A percentile compares a stretch with the other conserved stretches of the same genome.
Evolutionary conservation across 1,140 invertebrate genomes (phyloP).

Genomic region (Rhopalosiphum maidis): DNA sequence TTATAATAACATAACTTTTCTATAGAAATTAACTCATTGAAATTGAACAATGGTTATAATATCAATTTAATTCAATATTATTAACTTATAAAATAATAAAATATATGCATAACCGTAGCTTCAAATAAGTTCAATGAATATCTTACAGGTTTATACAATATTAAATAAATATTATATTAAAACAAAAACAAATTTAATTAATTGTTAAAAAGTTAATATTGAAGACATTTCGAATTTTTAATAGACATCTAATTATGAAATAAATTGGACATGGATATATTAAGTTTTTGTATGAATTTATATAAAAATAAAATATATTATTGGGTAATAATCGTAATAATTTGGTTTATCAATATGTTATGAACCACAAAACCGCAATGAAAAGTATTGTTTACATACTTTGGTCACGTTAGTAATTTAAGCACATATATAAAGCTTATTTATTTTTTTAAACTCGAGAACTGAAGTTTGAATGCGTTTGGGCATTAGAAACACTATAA

Average conservation of each 20-base stretch:
- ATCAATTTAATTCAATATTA: not conserved
- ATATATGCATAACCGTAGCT: not conserved
- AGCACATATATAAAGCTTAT: not conserved
- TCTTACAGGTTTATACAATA: not conserved
- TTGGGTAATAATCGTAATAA: not conserved
- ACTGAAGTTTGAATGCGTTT: not conserved
- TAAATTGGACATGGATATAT: not conserved
- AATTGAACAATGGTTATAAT: not conserved
- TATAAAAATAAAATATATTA: not conserved
- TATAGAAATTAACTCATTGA: not conserved
- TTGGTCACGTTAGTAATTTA: not conserved
- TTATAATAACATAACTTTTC: not conserved
- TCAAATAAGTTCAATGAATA: not conserved
- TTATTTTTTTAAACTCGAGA: not conserved
- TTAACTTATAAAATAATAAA: not conserved
- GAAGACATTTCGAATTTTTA: not conserved
- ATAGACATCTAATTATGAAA: not conserved
- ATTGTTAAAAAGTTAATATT: not conserved
- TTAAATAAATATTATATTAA: not conserved
- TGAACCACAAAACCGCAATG: not conserved
- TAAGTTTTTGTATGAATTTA: not conserved
- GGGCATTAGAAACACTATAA: not conserved
- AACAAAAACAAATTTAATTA: not conserved
- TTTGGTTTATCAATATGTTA: not conserved
- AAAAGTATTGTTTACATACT: not conserved